These are phyloP conservation scores for Drosophila tristis DNA, from an alignment of 1,140 invertebrate genomes.

Conservation along the genomic window DNA sequence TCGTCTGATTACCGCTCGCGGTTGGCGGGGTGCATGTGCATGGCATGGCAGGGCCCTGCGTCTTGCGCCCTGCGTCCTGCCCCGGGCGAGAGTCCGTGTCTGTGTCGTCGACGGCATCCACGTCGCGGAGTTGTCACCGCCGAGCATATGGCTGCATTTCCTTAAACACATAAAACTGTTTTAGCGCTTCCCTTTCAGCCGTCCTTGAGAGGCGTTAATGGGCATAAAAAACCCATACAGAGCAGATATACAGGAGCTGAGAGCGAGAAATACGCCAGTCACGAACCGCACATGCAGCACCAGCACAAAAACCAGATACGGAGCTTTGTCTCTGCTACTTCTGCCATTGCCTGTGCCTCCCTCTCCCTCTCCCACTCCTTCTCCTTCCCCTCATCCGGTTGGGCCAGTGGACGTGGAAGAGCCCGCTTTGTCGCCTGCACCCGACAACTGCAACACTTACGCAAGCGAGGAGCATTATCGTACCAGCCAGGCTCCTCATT, in stretches of 20 bases:
- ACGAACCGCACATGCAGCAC: conserved; percentile 48
- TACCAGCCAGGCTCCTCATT: conserved; percentile 55
- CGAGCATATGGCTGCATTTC: conserved; percentile 59
- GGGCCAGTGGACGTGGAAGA: too few relatives aligned
- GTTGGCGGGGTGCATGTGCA: too few relatives aligned
- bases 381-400: too few relatives aligned
- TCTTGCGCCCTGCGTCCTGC: neutral
- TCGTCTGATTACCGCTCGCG: conserved; percentile 54
- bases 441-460: conserved; percentile 44
- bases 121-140: conserved; percentile 39
- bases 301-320: conserved; percentile 60
- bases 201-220: conserved; percentile 61
- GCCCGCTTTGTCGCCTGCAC: neutral
- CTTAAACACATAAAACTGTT: conserved; percentile 70
- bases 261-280: conserved; percentile 58
- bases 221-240: conserved; percentile 50
- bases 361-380: too few relatives aligned
- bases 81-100: conserved; percentile 2
- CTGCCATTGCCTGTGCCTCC: neutral
- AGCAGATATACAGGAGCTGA: conserved; percentile 37
- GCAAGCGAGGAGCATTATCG: conserved; percentile 51
- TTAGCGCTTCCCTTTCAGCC: conserved; percentile 63
- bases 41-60: neutral
- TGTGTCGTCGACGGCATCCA: neutral
- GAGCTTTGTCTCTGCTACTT: conserved; percentile 6